phyloP scores from a whole-genome alignment of 2,888 invertebrate species.

The Palloptera scutellata region DNA sequence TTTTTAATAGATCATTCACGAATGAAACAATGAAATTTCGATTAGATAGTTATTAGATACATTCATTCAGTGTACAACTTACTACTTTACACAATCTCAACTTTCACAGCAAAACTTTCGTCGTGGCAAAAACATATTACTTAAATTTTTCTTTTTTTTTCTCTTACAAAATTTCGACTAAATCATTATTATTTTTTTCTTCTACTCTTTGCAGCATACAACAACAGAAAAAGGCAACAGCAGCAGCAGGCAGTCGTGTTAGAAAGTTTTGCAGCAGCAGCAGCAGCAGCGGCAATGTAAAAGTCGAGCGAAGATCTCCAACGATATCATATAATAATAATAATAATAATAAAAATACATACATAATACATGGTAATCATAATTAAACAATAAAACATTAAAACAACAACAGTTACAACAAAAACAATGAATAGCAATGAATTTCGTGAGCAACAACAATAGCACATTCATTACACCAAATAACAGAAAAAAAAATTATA shows the following conservation, averaged over 20 bases:
- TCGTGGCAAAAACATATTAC: no score
- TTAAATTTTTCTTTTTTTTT: neutral
- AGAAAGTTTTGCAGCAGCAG: slow-evolving; percentile 46
- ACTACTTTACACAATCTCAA: no score
- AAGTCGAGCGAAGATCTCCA: slow-evolving; percentile 49
- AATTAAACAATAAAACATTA: slow-evolving; percentile 31
- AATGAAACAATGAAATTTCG: no score
- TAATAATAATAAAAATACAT: slow-evolving; percentile 20
- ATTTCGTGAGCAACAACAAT: neutral
- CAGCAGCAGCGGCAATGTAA: slow-evolving; percentile 16
- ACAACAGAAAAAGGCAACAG: slow-evolving; percentile 49
- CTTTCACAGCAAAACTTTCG: no score
- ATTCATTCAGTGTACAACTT: no score
- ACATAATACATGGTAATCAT: slow-evolving; percentile 4
- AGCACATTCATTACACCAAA: no score
- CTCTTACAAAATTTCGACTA: slow-evolving; percentile 28
- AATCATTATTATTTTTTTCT: slow-evolving; percentile 33
- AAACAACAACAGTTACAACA: slow-evolving; percentile 31
- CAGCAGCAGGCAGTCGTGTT: slow-evolving; percentile 40
- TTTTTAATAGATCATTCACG: no score
- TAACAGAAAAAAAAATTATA: no score
- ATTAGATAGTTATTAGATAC: no score
- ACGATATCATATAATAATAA: slow-evolving; percentile 31
- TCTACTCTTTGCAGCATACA: slow-evolving; percentile 44
- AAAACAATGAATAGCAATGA: slow-evolving; percentile 37